Conservation (phyloP, 2,113 vertebrate species). For the Cricetomys ansorgei region DNA sequence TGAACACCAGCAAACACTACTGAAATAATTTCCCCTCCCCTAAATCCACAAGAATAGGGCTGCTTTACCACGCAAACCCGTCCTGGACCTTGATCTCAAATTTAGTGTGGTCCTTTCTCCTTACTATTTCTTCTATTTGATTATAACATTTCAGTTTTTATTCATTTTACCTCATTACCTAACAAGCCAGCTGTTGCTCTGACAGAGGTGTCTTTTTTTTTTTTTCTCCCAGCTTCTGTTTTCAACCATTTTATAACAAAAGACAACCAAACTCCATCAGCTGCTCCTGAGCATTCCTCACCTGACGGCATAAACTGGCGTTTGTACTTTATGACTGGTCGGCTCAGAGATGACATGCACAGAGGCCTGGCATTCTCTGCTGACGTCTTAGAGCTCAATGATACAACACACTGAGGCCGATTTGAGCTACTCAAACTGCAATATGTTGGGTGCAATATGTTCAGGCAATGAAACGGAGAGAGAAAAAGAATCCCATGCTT, state of each 20-base stretch:
- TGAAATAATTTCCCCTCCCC: neutral
- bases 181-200: neutral
- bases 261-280: neutral
- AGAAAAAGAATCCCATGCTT: neutral
- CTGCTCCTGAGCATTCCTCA: neutral
- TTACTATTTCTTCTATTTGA: neutral
- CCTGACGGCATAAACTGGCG: neutral
- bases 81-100: neutral
- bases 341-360: neutral
- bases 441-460: neutral
- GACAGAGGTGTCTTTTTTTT: neutral
- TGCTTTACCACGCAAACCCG: neutral
- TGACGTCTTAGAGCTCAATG: neutral
- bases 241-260: constrained; percentile 20
- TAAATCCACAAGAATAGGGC: neutral
- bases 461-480: neutral
- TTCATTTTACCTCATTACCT: constrained; percentile 12
- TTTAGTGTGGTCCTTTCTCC: neutral
- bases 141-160: constrained; percentile 11
- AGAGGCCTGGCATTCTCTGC: neutral
- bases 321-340: neutral
- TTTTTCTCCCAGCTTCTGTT: neutral
- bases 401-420: neutral
- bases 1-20: constrained; percentile 18
- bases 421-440: neutral